Evolutionary conservation across 2,797 vertebrate species (phyloP).

Genomic region (Eulemur mongoz): DNA sequence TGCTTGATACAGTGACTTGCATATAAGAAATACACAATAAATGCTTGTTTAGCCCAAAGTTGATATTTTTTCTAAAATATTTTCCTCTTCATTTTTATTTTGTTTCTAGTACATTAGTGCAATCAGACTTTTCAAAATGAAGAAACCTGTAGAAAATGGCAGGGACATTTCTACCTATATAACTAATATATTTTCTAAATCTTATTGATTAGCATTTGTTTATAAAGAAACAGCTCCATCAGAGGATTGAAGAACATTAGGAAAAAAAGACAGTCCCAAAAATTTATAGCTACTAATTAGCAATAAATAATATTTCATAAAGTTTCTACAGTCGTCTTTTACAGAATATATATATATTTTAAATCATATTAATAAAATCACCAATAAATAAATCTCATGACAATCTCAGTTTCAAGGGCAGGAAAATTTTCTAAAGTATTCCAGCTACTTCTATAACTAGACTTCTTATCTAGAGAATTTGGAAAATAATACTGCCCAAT

Average conservation of each 20-base stretch:
- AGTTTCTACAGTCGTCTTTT: conserved; percentile 29
- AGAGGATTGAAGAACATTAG: too few relatives aligned
- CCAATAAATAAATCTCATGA: neutral
- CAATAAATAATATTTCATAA: neutral
- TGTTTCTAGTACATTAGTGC: neutral
- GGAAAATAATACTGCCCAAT: neutral
- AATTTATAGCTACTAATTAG: conserved; percentile 45
- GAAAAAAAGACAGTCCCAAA: neutral
- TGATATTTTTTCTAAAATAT: neutral
- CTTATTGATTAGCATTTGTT: neutral
- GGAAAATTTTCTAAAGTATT: neutral
- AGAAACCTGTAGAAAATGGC: neutral
- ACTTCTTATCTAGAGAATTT: conserved; percentile 22
- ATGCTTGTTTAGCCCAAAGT: neutral
- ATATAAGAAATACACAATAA: neutral
- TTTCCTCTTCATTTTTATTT: conserved; percentile 15
- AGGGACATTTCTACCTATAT: neutral
- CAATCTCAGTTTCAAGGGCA: conserved; percentile 5
- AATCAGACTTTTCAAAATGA: conserved; percentile 14
- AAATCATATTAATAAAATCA: neutral
- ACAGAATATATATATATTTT: neutral
- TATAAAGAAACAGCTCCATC: neutral
- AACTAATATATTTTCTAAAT: neutral
- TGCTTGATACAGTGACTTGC: neutral
- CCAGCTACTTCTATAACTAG: neutral